These are phyloP conservation scores for Sebastes reedi DNA, from an alignment of 2,797 vertebrate genomes.

Conservation along the genomic window DNA sequence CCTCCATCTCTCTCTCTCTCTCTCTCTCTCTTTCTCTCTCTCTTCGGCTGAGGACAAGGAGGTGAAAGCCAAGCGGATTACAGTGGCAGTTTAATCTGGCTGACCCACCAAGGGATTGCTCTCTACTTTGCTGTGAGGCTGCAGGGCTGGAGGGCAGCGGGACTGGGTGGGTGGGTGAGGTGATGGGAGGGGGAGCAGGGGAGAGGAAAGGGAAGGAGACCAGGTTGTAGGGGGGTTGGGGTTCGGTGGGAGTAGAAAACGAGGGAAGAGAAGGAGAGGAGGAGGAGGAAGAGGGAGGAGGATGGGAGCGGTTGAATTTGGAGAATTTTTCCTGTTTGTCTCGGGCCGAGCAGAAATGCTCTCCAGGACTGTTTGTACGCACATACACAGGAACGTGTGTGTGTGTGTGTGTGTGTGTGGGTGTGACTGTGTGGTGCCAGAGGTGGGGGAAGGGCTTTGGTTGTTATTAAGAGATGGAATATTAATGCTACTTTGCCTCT, in stretches of 20 bases:
- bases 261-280: neutral
- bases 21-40: slow-evolving; percentile 30
- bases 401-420: neutral
- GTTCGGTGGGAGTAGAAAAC: slow-evolving; percentile 1
- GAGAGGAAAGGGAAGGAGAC: slow-evolving; percentile 24
- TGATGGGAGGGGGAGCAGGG: neutral
- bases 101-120: slow-evolving; percentile 86
- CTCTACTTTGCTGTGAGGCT: slow-evolving; percentile 80
- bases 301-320: slow-evolving; percentile 43
- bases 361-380: slow-evolving; percentile 38
- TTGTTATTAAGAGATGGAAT: slow-evolving; percentile 75
- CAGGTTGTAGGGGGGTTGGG: slow-evolving; percentile 22
- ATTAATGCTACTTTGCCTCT: slow-evolving; percentile 79
- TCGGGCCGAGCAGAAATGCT: slow-evolving; percentile 41
- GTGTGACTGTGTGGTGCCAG: slow-evolving; percentile 37
- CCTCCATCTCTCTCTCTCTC: slow-evolving; percentile 21
- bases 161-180: slow-evolving; percentile 34
- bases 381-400: neutral
- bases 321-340: slow-evolving; percentile 55
- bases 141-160: slow-evolving; percentile 66
- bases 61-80: slow-evolving; percentile 88
- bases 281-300: slow-evolving; percentile 32
- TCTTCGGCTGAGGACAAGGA: slow-evolving; percentile 80
- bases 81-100: slow-evolving; percentile 86
- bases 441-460: slow-evolving; percentile 61